phyloP scores from a whole-genome alignment of 2,797 vertebrate species.

The Platyrinchus mystaceus region DNA sequence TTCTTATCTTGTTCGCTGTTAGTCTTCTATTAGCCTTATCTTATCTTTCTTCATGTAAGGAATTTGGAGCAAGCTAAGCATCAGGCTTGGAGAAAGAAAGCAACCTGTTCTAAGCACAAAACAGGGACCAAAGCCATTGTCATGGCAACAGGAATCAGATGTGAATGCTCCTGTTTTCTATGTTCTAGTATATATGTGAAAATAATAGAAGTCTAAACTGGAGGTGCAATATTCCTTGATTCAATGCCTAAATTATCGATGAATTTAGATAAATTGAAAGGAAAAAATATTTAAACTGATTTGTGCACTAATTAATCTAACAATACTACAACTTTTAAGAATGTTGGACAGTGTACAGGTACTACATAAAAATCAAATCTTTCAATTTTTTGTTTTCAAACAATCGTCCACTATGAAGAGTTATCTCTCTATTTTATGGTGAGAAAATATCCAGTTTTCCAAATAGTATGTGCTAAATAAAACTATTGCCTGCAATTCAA shows the following conservation, averaged over 20 bases:
- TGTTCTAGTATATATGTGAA: not conserved
- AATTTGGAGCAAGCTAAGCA: not conserved
- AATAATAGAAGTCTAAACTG: not conserved
- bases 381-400: not conserved
- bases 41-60: slow-evolving; percentile 4
- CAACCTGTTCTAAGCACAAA: not conserved
- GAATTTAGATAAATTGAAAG: not conserved
- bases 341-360: rapidly evolving
- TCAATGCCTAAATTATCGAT: not conserved
- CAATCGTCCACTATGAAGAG: not conserved
- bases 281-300: not conserved
- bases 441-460: not conserved
- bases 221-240: not conserved
- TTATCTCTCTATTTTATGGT: not conserved
- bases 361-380: not conserved
- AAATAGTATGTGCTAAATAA: not conserved
- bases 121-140: not conserved
- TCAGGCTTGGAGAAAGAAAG: not conserved
- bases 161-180: not conserved
- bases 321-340: not conserved
- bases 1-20: slow-evolving; percentile 14
- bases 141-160: slow-evolving; percentile 37
- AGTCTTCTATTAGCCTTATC: slow-evolving; percentile 10
- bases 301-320: not conserved
- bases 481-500: not conserved